phyloP scores from a whole-genome alignment of 1,140 invertebrate genomes.

The Lepidurus couesii region DNA sequence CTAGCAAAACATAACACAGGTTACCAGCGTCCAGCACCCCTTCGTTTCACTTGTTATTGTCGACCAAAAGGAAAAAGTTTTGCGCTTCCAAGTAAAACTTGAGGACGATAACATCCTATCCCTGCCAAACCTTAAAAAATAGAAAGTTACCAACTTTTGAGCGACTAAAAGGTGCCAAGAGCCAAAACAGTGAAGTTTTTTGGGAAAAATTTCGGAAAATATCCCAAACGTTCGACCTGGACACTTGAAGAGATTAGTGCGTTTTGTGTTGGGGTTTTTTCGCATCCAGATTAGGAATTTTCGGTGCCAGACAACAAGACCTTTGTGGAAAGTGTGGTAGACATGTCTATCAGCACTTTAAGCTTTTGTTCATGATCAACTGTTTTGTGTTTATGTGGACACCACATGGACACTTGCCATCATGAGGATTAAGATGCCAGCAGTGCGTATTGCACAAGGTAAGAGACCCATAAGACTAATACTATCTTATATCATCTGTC shows the following conservation, averaged over 20 bases:
- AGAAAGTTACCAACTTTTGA: neutral
- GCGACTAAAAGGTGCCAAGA: neutral
- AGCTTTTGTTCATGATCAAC: neutral
- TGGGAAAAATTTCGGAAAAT: neutral
- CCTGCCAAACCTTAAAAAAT: too few relatives aligned
- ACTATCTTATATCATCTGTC: neutral
- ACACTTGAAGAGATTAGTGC: neutral
- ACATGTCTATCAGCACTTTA: neutral
- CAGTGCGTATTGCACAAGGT: slow-evolving; percentile 89
- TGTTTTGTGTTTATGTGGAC: slow-evolving; percentile 14
- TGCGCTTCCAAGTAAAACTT: neutral
- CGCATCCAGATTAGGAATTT: neutral
- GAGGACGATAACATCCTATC: neutral
- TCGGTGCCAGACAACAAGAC: neutral
- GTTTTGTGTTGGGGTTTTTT: neutral
- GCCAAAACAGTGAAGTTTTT: neutral
- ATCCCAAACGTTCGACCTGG: neutral
- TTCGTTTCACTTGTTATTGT: neutral
- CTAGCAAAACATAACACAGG: neutral
- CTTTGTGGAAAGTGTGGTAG: neutral
- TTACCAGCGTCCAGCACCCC: slow-evolving; percentile 8
- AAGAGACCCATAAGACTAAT: slow-evolving; percentile 42
- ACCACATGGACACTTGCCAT: slow-evolving; percentile 47
- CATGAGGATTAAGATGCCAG: slow-evolving; percentile 94
- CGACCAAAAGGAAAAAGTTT: neutral